Base-by-base conservation (phyloP, 2,888 invertebrate genomes). In the Magallana nippona region DNA sequence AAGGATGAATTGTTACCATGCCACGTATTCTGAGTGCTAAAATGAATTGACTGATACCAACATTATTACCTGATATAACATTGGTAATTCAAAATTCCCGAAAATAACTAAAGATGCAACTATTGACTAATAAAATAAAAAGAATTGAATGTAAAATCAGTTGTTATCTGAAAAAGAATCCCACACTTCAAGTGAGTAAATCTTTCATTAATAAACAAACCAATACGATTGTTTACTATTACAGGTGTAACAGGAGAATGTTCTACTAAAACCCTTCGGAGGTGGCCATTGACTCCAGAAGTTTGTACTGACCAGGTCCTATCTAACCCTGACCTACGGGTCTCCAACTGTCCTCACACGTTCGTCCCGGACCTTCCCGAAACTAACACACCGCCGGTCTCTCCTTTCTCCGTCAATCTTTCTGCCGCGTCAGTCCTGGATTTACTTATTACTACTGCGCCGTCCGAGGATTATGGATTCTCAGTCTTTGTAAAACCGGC, bases 201-300 rank as follows among this genome's bases (percentile, higher is more conserved):
- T 2, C 17, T 60, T n/a, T 60, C n/a, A 60, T 60, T 0, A 5
- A 5, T 32, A 2, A 32, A 5, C n/a, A 32, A 3, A 3, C 32
- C 5, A 0, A 32, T 32, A 32, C 32, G 5, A 8, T 44, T 8
- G 44, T 44, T 44, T 8, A 44, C 10, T 1, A 1, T 71, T 1
- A 15, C 71, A 71, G 71, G 71, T 27, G 15, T 27, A 27, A 32
- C 22, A 15, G 71, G 27, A 71, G 1, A 0, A 10, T 71, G 71
- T 13, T 27, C 71, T 1, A 22, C 63, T 13, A 32, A 71, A 2
- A 27, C 2, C 32, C 11, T 27, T 1, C 11, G 5, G 71, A 71
- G 71, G 17, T 71, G 71, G 71, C 71, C 71, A 11, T 71, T 71
- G 13, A 32, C 32, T 71, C 71, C 71, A 71, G 32, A 27, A 22